phyloP scores from a whole-genome alignment of 2,113 vertebrate species.

The Bos taurus region DNA sequence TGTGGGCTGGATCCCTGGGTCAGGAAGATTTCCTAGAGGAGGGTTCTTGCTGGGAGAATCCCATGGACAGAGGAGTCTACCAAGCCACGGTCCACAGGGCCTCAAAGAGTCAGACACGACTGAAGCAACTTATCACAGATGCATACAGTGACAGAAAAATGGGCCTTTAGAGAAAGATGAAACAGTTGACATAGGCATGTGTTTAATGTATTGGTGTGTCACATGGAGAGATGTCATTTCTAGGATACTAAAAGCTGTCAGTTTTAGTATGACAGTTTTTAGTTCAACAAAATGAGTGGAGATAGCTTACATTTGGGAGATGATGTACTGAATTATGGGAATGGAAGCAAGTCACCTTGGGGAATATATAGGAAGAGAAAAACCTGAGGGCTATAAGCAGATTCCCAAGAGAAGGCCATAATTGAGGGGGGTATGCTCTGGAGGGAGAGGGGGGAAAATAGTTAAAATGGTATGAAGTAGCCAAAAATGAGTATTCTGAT shows the following conservation, averaged over 20 bases:
- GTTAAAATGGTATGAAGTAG: neutral
- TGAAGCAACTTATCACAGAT: neutral
- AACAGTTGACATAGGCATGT: neutral
- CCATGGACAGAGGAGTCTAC: neutral
- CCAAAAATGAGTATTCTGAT: neutral
- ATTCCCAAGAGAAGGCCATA: neutral
- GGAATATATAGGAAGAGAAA: neutral
- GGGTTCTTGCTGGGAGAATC: neutral
- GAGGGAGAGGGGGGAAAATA: neutral
- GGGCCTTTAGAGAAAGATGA: neutral
- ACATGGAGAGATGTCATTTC: neutral
- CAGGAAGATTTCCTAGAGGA: neutral
- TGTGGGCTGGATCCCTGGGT: fast-evolving
- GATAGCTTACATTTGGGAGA: neutral
- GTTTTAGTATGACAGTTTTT: neutral
- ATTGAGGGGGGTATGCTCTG: neutral
- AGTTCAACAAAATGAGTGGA: neutral
- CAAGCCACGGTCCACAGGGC: fast-evolving
- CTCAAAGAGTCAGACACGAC: neutral
- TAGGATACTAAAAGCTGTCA: neutral
- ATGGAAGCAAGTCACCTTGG: neutral
- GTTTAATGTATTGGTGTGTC: neutral
- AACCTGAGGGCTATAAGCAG: neutral
- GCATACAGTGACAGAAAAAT: neutral
- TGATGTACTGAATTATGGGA: neutral